Percentiles rank a stretch among this genome's conserved stretches.
Evolutionary conservation across 2,888 invertebrate species (phyloP).

Genomic region (Pachycephus smyrnensis): DNA sequence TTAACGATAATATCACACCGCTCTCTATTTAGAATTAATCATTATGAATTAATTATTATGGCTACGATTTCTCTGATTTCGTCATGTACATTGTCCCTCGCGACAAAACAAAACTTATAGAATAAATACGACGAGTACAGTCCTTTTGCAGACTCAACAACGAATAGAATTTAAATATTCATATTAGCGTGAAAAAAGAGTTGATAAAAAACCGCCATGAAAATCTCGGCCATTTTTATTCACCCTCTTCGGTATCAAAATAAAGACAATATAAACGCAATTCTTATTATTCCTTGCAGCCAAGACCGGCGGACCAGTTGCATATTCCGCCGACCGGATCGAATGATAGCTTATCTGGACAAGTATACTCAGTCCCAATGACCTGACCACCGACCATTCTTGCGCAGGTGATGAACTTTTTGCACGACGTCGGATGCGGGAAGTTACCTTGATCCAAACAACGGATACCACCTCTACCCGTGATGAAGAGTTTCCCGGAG

Average conservation of each 20-base stretch:
- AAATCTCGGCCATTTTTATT: background rate
- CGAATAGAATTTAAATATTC: slow-evolving; percentile 16
- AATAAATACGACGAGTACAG: slow-evolving; percentile 1
- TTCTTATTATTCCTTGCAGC: slow-evolving; percentile 74
- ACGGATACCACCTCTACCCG: slow-evolving; percentile 75
- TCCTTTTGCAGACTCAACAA: slow-evolving; percentile 1
- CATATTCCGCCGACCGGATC: slow-evolving; percentile 92
- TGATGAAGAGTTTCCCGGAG: slow-evolving; percentile 73
- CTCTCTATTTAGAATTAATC: slow-evolving; percentile 34
- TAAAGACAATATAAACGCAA: background rate
- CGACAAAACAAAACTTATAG: background rate
- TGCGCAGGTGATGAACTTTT: slow-evolving; percentile 92
- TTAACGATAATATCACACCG: slow-evolving; percentile 56
- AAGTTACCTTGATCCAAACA: slow-evolving; percentile 92
- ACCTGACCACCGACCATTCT: slow-evolving; percentile 82
- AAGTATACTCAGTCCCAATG: slow-evolving; percentile 89
- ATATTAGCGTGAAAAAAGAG: background rate
- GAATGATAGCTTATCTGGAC: slow-evolving; percentile 86
- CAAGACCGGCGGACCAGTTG: slow-evolving; percentile 87
- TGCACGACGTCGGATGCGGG: slow-evolving; percentile 90
- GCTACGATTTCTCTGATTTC: slow-evolving; percentile 1
- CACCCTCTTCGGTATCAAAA: background rate
- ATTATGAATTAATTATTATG: slow-evolving; percentile 17
- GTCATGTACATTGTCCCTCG: background rate
- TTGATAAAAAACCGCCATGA: background rate